Evolutionary conservation across 2,797 vertebrate species (phyloP).

Genomic region (Notoglanidium macrostoma): DNA sequence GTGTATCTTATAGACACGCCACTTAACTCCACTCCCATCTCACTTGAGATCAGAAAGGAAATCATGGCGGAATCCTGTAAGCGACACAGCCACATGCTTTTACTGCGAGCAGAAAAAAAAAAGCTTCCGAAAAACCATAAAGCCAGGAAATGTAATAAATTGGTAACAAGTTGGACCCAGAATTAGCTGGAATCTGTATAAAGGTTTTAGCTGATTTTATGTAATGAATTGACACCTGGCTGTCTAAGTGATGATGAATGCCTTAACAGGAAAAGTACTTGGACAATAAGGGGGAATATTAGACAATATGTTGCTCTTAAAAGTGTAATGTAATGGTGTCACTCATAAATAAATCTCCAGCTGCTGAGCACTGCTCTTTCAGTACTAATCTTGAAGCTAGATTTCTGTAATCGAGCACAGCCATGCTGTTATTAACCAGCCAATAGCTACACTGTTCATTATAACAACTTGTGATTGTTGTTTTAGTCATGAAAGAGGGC

Average conservation of each 20-base stretch:
- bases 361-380: background rate
- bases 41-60: background rate
- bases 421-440: background rate
- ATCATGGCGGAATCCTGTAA: background rate
- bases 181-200: background rate
- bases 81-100: background rate
- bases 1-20: background rate
- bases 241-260: background rate
- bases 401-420: background rate
- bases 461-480: background rate
- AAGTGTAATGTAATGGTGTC: background rate
- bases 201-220: background rate
- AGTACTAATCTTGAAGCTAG: background rate
- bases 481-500: background rate
- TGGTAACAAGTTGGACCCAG: background rate
- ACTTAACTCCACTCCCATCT: background rate
- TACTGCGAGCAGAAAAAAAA: background rate
- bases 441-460: background rate
- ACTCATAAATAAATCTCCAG: background rate
- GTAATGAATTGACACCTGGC: background rate
- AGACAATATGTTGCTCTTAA: background rate
- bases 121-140: background rate
- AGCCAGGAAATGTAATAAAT: background rate
- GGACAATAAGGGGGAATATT: no score
- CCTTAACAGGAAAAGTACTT: background rate